Evolutionary conservation across 2,797 vertebrate species (phyloP).

Genomic region (Clamator glandarius): DNA sequence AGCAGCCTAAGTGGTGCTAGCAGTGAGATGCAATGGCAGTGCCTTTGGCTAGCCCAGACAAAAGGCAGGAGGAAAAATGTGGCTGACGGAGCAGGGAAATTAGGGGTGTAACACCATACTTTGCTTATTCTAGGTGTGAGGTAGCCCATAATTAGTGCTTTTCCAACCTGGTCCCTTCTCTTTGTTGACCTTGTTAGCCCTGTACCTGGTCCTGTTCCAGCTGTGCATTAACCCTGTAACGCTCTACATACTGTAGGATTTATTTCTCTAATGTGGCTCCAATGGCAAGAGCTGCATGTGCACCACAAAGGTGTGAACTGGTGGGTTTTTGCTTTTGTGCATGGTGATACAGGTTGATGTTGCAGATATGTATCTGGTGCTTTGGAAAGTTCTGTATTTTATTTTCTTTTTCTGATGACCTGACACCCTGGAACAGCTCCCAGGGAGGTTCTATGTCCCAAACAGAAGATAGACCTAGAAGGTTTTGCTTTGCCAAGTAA

Average conservation of each 20-base stretch:
- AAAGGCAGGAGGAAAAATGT: not conserved
- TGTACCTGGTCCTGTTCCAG: not conserved
- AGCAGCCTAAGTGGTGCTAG: not conserved
- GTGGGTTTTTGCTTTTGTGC: not conserved
- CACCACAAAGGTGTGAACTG: rapidly evolving
- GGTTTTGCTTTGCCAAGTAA: not conserved
- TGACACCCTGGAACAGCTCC: not conserved
- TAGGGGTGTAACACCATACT: rapidly evolving
- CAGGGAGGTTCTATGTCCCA: not conserved
- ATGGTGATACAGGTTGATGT: rapidly evolving
- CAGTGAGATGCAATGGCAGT: not conserved
- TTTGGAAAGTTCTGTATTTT: not conserved
- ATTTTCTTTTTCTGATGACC: not conserved
- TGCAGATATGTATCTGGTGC: not conserved
- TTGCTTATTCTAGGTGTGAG: not conserved
- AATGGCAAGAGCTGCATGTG: rapidly evolving
- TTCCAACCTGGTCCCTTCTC: not conserved
- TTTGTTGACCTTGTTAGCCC: not conserved
- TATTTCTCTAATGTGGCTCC: not conserved
- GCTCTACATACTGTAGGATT: not conserved
- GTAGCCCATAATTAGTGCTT: not conserved
- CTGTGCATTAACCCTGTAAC: not conserved
- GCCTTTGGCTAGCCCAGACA: not conserved
- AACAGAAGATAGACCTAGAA: not conserved
- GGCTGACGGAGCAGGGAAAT: not conserved